Percentiles rank a stretch among this genome's conserved stretches.
Evolutionary conservation across 2,888 invertebrate genomes (phyloP).

Genomic region (Lasioglossum vierecki): DNA sequence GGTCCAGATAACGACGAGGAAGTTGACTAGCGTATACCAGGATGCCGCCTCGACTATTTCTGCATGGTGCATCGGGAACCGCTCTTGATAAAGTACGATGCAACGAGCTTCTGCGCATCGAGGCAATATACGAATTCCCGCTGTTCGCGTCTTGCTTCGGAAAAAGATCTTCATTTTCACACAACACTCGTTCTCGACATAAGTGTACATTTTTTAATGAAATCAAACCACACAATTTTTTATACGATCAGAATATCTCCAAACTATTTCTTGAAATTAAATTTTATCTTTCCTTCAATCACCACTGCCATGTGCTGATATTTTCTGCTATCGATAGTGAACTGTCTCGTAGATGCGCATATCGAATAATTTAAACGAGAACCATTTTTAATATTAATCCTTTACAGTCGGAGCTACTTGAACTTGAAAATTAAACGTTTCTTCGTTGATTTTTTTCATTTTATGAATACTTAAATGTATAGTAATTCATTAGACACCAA

Average conservation of each 20-base stretch:
- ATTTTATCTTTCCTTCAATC: neutral
- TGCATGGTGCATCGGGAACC: constrained; percentile 66
- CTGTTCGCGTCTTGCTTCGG: constrained; percentile 21
- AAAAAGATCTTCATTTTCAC: constrained; percentile 4
- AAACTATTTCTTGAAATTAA: neutral
- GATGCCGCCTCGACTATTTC: constrained; percentile 72
- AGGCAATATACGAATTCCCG: constrained; percentile 45
- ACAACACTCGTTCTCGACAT: neutral
- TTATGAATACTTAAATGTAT: too few species aligned
- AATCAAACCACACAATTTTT: neutral
- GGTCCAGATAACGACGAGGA: constrained; percentile 5
- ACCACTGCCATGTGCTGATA: neutral
- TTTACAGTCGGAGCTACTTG: too few species aligned
- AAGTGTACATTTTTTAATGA: neutral
- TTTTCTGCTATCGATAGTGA: neutral
- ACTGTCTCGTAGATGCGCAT: neutral
- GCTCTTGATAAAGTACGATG: constrained; percentile 73
- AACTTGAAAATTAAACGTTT: too few species aligned
- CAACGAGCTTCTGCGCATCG: constrained; percentile 75
- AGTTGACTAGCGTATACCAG: constrained; percentile 50
- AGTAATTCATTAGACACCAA: too few species aligned
- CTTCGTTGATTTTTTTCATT: too few species aligned
- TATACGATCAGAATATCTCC: neutral
- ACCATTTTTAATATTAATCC: neutral
- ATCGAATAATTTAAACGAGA: neutral